Evolutionary conservation across 1,140 invertebrate genomes (phyloP).

Genomic region (Monomorium pharaonis): DNA sequence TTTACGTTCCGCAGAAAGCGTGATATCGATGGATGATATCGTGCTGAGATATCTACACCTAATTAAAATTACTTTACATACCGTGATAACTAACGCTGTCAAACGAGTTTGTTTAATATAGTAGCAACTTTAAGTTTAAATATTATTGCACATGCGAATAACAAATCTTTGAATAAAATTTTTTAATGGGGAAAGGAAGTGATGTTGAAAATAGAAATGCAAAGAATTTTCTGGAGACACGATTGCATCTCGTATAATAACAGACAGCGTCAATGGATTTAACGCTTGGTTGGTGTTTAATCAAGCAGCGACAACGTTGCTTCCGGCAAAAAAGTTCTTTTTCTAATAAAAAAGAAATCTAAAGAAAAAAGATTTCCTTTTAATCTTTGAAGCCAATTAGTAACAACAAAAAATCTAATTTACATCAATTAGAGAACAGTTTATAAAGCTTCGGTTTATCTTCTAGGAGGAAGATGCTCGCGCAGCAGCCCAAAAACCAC

Average conservation of each 20-base stretch:
- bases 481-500: constrained; percentile 78
- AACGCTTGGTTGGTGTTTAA: neutral
- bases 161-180: neutral
- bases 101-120: neutral
- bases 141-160: neutral
- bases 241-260: neutral
- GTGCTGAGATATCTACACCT: neutral
- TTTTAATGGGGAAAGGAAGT: neutral
- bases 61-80: constrained; percentile 14
- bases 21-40: neutral
- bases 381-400: neutral
- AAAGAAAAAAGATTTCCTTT: neutral
- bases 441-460: neutral
- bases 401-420: neutral
- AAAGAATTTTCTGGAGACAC: neutral
- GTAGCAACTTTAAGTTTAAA: neutral
- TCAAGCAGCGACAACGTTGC: neutral
- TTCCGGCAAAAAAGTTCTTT: neutral
- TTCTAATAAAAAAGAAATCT: neutral
- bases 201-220: neutral
- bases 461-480: constrained; percentile 81
- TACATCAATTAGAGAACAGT: neutral
- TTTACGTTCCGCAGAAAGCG: neutral
- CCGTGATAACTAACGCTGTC: neutral
- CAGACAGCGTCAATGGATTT: neutral